Base-by-base conservation (phyloP, 2,888 invertebrate genomes). In the Xylocampa areola region DNA sequence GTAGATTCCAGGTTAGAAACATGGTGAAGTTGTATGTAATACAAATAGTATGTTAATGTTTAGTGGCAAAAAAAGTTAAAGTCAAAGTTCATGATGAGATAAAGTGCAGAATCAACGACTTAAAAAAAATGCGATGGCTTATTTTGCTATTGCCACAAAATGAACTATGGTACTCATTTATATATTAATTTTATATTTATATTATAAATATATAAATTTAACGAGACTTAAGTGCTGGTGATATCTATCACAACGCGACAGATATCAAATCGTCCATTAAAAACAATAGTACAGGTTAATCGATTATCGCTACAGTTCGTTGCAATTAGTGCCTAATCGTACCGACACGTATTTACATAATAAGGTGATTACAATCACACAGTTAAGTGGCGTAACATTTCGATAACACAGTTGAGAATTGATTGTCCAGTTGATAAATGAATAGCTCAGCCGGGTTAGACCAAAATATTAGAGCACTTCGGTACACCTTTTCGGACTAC, bases 271-370 rank as follows among this genome's bases (percentile, higher is more conserved):
- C 10, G 13, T 14, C 32, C 21, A 64, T 64, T 57, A 49, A 57
- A 17, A 41, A n/a, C 0, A 21, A 39, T 7, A 27, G 8, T 11
- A 16, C 8, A 5, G 17, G 1, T 32, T 17, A 40, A 35, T 47
- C 27, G 3, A 14, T 32, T 32, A 65, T 50, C 33, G 21, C 2
- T n/a, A 35, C 40, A 41, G 13, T 53, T 25, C 0, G 27, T 2
- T 21, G 10, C 25, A 40, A 40, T 63, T 30, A 58, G 14, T 13
- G 10, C 4, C 10, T 10, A 51, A 58, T 65, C 50, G 50, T 41
- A 66, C 41, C 51, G 44, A 29, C 2, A 43, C 1, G 1, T 13
- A 63, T 54, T 64, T 33, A 39, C 43, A 39, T 52, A 43, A 53
- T 30, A 36, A 17, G 13, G 14, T 13, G 37, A 67, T 53, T 39